A percentile compares a stretch with the other conserved stretches of the same genome.
These are phyloP conservation scores for Halichoeres trimaculatus DNA, from an alignment of 2,113 vertebrate genomes.

Conservation along the genomic window DNA sequence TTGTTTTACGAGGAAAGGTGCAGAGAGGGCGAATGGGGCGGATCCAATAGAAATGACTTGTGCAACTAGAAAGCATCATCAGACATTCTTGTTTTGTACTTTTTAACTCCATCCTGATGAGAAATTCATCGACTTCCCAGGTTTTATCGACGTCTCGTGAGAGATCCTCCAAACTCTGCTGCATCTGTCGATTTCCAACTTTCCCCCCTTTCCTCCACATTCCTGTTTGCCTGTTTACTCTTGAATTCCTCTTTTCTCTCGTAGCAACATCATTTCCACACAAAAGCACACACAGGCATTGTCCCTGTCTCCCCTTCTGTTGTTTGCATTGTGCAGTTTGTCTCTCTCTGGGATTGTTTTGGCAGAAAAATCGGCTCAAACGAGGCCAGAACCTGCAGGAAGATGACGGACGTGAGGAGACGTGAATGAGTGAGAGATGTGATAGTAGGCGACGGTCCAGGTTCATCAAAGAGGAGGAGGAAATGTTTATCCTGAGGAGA, in stretches of 20 bases:
- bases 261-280: conserved; percentile 48
- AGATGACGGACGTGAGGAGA: neutral
- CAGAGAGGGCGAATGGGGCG: too few relatives aligned
- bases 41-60: too few relatives aligned
- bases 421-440: neutral
- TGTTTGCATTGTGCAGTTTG: conserved; percentile 15
- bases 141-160: too few relatives aligned
- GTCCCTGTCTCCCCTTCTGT: neutral
- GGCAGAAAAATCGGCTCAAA: neutral
- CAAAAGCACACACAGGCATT: conserved; percentile 6
- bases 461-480: conserved; percentile 1
- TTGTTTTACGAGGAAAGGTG: too few relatives aligned
- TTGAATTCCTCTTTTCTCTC: conserved; percentile 57
- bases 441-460: neutral
- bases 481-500: neutral
- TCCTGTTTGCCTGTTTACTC: conserved; percentile 32
- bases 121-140: too few relatives aligned
- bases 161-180: too few relatives aligned
- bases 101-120: too few relatives aligned
- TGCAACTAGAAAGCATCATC: too few relatives aligned
- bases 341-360: neutral
- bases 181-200: too few relatives aligned
- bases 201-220: too few relatives aligned
- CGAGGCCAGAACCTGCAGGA: conserved; percentile 23
- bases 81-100: too few relatives aligned